These are phyloP conservation scores for Circaetus gallicus DNA, from an alignment of 2,113 vertebrate species.

Conservation along the genomic window DNA sequence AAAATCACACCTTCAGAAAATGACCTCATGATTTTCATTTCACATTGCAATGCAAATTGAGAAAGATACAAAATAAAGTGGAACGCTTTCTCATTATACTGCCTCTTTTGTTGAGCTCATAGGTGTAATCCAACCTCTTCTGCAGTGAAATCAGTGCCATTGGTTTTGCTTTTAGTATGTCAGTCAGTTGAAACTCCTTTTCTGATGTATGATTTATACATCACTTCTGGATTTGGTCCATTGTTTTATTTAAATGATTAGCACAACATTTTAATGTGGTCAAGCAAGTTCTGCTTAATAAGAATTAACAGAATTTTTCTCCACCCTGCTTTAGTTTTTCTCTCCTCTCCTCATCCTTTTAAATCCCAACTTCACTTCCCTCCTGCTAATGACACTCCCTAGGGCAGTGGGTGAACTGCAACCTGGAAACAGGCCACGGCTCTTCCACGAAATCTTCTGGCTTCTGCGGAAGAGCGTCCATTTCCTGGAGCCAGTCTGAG, in stretches of 20 bases:
- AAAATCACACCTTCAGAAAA: neutral
- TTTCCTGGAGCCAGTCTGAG: slow-evolving; percentile 43
- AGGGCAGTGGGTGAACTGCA: slow-evolving; percentile 32
- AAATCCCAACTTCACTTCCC: neutral
- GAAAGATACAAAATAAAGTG: neutral
- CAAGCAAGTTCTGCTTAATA: neutral
- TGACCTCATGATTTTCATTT: neutral
- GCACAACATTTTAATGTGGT: neutral
- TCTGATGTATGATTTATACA: neutral
- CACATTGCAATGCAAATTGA: neutral
- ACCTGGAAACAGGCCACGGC: neutral
- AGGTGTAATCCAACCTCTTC: neutral
- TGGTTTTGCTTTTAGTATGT: neutral
- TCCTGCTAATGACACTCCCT: neutral
- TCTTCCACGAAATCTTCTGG: slow-evolving; percentile 24
- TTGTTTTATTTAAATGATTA: neutral
- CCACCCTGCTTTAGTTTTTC: neutral
- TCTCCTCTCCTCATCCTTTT: neutral
- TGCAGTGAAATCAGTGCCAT: neutral
- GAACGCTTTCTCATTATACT: neutral
- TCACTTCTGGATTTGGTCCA: neutral
- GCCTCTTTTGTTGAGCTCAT: neutral
- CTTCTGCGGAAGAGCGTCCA: neutral
- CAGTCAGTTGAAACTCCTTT: neutral
- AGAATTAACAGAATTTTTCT: neutral